These are phyloP conservation scores for Lemur catta DNA, from an alignment of 2,797 vertebrate species.

Conservation along the genomic window DNA sequence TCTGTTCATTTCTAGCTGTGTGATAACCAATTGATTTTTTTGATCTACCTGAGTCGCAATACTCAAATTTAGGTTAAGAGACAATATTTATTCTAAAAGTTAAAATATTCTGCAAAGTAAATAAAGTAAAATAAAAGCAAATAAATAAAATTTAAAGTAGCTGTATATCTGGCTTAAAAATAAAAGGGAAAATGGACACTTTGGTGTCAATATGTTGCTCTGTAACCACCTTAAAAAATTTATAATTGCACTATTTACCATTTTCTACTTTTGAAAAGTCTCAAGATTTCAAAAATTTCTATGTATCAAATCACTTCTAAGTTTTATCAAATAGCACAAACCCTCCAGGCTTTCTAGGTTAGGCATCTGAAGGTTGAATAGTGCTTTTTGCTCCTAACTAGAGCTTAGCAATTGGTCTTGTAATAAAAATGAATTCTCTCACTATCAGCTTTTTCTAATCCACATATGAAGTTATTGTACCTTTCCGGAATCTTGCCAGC, in stretches of 20 bases:
- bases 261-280: neutral
- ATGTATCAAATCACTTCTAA: neutral
- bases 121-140: neutral
- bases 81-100: neutral
- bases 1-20: neutral
- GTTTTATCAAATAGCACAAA: neutral
- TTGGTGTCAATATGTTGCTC: neutral
- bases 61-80: neutral
- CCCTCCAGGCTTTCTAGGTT: neutral
- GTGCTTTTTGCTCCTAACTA: neutral
- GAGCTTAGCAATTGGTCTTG: neutral
- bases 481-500: slow-evolving; percentile 21
- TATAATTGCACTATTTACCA: neutral
- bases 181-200: neutral
- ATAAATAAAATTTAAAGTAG: neutral
- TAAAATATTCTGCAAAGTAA: slow-evolving; percentile 20
- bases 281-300: neutral
- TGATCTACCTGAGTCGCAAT: neutral
- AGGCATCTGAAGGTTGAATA: neutral
- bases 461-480: neutral
- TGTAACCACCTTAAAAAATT: neutral
- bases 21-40: neutral
- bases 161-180: neutral
- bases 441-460: neutral
- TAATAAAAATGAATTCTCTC: slow-evolving; percentile 11